phyloP scores from a whole-genome alignment of 37 sponge, comb jelly and placozoan species.

The Oscarella lobularis region DNA sequence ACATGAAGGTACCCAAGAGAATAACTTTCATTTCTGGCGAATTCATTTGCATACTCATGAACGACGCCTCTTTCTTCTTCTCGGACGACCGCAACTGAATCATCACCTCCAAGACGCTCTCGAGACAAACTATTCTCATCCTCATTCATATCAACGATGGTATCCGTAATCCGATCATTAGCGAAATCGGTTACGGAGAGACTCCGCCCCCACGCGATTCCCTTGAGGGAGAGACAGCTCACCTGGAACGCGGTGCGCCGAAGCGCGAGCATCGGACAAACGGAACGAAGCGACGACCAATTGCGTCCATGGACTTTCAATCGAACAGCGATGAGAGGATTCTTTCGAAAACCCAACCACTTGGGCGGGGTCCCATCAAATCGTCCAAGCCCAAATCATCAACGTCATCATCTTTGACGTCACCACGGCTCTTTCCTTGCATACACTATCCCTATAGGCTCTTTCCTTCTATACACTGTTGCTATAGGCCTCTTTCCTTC shows the following conservation, averaged over 20 bases:
- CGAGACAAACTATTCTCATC: neutral
- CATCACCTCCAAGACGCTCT: neutral
- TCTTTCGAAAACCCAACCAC: neutral
- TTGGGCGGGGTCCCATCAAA: neutral
- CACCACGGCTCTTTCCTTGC: too few species aligned
- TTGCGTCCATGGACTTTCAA: neutral
- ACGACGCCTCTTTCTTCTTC: neutral
- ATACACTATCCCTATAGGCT: too few species aligned
- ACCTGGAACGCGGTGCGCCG: neutral
- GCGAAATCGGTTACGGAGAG: neutral
- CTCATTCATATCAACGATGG: neutral
- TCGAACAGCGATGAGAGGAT: neutral
- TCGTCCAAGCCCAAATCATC: neutral
- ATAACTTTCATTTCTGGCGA: slow-evolving; percentile 49
- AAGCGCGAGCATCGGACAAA: too few species aligned
- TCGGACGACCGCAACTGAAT: neutral
- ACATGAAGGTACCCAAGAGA: slow-evolving; percentile 33
- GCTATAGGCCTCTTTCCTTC: too few species aligned
- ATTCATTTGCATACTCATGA: slow-evolving; percentile 26
- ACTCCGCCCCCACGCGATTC: neutral
- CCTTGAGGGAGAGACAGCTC: neutral
- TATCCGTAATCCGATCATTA: slow-evolving; percentile 14
- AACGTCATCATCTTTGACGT: neutral
- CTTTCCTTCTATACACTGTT: too few species aligned
- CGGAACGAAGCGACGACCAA: neutral